A percentile compares a stretch with the other conserved stretches of the same genome.
These are phyloP conservation scores for Eidolon helvum DNA, from an alignment of 2,113 vertebrate genomes.

Conservation along the genomic window DNA sequence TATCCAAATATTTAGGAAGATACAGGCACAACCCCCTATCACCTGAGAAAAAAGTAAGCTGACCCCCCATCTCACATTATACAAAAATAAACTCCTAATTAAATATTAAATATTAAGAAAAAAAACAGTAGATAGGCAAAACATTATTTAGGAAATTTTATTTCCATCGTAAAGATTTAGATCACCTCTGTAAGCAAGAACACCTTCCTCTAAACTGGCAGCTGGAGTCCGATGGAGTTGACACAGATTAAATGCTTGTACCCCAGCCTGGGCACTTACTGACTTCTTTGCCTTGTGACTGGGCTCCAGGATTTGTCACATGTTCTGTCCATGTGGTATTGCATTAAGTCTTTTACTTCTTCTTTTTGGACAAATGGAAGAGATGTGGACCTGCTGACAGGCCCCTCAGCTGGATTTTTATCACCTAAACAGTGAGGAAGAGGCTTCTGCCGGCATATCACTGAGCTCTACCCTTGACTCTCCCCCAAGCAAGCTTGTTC, in stretches of 20 bases:
- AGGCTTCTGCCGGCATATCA: not conserved
- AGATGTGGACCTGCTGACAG: not conserved
- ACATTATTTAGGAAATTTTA: not conserved
- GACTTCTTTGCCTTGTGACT: not conserved
- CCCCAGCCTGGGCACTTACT: not conserved
- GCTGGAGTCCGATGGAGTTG: not conserved
- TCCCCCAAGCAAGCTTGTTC: not conserved
- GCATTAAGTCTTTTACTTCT: not conserved
- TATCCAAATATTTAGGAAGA: not conserved
- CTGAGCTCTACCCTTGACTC: not conserved
- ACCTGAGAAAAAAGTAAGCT: not conserved
- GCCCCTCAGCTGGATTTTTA: not conserved
- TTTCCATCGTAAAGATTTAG: not conserved
- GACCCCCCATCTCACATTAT: not conserved
- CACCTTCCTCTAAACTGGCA: not conserved
- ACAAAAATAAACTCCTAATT: not conserved
- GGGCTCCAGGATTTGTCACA: not conserved
- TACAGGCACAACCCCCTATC: not conserved
- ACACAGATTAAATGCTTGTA: not conserved
- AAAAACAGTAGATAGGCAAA: not conserved
- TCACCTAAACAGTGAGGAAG: not conserved
- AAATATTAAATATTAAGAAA: not conserved
- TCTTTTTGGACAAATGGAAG: not conserved
- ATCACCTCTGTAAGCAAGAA: not conserved
- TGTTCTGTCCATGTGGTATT: not conserved